Evolutionary conservation across 2,113 vertebrate species (phyloP), one percentile per base, ranked within the genome.

Genomic region (Dolichallabes microphthalmus): DNA sequence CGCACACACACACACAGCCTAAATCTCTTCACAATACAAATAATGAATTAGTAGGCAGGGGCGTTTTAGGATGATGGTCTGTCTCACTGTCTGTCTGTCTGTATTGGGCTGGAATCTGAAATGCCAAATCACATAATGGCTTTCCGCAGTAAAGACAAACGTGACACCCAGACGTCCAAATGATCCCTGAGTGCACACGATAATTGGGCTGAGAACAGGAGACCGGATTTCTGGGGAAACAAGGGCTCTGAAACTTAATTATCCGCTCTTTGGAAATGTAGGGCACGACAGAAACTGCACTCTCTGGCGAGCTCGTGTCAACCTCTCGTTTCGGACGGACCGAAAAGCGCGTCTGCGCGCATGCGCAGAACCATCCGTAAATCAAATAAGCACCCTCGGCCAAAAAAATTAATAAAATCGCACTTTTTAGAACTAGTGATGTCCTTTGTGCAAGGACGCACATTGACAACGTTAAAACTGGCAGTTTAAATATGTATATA

Each of bases 181-280:
- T 85, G 86, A 90, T 91, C 92, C 91, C 91, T 90, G 88, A 86
- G 80, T 86, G 92, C 88, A 85, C 87, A 87, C 39, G 86, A 92
- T 94, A 94, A 94, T 93, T 94, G 92, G 92, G 88, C 87, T 83
- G 88, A 91, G 93, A 93, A 90, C 87, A 77, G 90, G 89, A 93
- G 86, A 89, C 89, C 27, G 89, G 88, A 91, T 93, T 92, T 92
- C 93, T 90, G 91, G 88, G 91, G 93, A 92, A 94, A 94, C 91
- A 92, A 88, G 89, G 84, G 91, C 89, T 82, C 88, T 93, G 90
- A 93, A 93, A 94, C 94, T 89, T 91, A 94, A 95, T 95, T 93
- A 94, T 93, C 90, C 88, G 90, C 89, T 92, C 92, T 92, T 92
- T 90, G 90, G 89, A 92, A 93, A 94, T 93, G 92, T 92, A 91